Percentiles rank a stretch among this genome's conserved stretches.
Evolutionary conservation across 2,888 invertebrate species (phyloP).

Genomic region (Drosophila merina): DNA sequence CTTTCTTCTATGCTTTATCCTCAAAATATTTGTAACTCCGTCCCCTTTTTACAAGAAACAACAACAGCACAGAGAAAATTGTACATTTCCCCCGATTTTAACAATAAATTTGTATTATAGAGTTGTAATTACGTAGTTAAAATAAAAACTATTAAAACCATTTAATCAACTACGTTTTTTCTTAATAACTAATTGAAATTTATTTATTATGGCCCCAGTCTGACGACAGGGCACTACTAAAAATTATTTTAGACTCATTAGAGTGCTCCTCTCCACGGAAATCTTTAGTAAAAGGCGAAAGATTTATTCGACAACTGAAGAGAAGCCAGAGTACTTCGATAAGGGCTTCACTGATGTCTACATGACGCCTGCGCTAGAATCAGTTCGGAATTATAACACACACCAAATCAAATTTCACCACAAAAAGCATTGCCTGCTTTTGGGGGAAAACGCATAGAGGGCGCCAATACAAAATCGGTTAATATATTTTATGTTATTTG

Average conservation of each 20-base stretch:
- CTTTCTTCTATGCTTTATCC: constrained; percentile 11
- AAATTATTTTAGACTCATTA: constrained; percentile 87
- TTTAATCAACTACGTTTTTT: not conserved
- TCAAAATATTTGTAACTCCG: not conserved
- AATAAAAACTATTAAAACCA: constrained; percentile 48
- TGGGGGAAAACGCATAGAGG: not conserved
- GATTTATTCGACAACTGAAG: constrained; percentile 89
- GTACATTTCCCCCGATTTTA: constrained; percentile 63
- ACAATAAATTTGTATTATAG: constrained; percentile 77
- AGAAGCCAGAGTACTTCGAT: constrained; percentile 86
- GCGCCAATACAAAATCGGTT: not conserved
- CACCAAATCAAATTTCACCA: not conserved
- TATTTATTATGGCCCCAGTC: constrained; percentile 28
- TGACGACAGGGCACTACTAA: constrained; percentile 67
- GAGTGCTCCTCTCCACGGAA: constrained; percentile 90
- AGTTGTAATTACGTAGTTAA: constrained; percentile 74
- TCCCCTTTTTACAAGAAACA: not conserved
- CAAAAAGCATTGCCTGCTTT: constrained; percentile 14
- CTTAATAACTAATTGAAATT: not conserved
- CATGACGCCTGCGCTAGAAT: constrained; percentile 20
- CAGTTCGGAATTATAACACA: constrained; percentile 53
- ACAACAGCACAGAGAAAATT: constrained; percentile 54
- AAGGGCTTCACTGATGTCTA: not conserved
- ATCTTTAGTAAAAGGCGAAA: constrained; percentile 93
- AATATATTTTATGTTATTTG: not conserved